Conservation (phyloP, 2,113 vertebrate species). For the Machaerirhynchus nigripectus region DNA sequence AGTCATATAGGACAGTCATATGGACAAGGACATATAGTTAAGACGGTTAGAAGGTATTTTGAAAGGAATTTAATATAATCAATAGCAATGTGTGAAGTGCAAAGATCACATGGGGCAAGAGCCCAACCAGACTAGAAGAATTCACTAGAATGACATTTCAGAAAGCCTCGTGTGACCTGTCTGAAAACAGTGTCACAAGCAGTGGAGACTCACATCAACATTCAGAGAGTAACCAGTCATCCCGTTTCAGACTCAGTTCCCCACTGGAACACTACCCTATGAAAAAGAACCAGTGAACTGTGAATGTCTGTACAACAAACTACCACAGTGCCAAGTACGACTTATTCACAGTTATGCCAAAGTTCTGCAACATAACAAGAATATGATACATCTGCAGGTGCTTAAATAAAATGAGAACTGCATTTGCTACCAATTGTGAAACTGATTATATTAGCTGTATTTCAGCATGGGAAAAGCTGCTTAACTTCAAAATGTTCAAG, state of each 20-base stretch:
- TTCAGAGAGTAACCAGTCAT: neutral
- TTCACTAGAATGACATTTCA: neutral
- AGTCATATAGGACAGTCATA: neutral
- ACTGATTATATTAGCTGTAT: conserved; percentile 36
- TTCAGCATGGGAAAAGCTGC: conserved; percentile 31
- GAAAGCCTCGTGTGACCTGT: neutral
- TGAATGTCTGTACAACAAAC: neutral
- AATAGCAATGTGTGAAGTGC: neutral
- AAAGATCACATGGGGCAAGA: neutral
- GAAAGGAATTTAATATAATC: neutral
- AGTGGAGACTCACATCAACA: neutral
- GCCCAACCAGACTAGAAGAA: neutral
- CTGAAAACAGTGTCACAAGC: neutral
- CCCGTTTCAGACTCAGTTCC: neutral
- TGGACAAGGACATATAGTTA: neutral
- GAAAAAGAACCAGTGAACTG: neutral
- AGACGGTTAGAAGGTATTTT: neutral
- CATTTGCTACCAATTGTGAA: conserved; percentile 28
- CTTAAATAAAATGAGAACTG: conserved; percentile 23
- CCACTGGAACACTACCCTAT: neutral
- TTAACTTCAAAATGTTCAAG: conserved; percentile 25
- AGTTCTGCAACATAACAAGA: neutral
- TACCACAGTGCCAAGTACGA: neutral
- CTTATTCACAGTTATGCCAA: neutral
- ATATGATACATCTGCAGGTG: conserved; percentile 17